Percentiles rank a stretch among this genome's conserved stretches.
phyloP scores from a whole-genome alignment of 2,797 vertebrate genomes.

The Petrocephalus schoutedeni region DNA sequence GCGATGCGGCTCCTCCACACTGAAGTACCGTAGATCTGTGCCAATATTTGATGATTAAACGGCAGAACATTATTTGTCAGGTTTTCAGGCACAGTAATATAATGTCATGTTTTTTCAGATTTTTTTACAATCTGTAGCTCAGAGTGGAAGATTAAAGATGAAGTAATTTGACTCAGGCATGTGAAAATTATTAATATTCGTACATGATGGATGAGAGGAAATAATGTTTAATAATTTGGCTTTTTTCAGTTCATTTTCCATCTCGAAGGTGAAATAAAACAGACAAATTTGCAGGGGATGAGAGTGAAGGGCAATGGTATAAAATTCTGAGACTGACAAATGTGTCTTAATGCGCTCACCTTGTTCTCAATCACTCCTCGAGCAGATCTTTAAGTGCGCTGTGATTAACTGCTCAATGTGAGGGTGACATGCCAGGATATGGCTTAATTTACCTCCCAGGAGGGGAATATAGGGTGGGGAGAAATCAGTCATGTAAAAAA shows the following conservation, averaged over 20 bases:
- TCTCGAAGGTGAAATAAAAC: neutral
- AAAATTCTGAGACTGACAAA: neutral
- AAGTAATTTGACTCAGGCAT: neutral
- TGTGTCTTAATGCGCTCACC: neutral
- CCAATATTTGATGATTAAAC: neutral
- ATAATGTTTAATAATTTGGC: neutral
- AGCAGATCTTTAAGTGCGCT: neutral
- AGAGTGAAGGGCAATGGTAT: neutral
- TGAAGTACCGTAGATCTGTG: neutral
- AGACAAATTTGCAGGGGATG: neutral
- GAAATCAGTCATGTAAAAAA: neutral
- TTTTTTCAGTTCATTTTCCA: neutral
- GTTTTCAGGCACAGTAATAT: neutral
- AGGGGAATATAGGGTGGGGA: neutral
- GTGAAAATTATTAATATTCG: neutral
- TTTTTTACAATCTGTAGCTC: neutral
- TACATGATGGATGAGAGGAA: neutral
- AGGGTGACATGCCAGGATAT: neutral
- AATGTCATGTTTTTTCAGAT: neutral
- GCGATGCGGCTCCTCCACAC: neutral
- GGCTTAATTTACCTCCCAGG: slow-evolving; percentile 1
- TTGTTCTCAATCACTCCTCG: neutral
- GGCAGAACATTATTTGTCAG: neutral
- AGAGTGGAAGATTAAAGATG: neutral
- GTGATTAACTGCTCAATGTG: slow-evolving; percentile 2